A percentile compares a stretch with the other conserved stretches of the same genome.
phyloP scores from a whole-genome alignment of 2,797 vertebrate species.

The Pachyuromys duprasi region DNA sequence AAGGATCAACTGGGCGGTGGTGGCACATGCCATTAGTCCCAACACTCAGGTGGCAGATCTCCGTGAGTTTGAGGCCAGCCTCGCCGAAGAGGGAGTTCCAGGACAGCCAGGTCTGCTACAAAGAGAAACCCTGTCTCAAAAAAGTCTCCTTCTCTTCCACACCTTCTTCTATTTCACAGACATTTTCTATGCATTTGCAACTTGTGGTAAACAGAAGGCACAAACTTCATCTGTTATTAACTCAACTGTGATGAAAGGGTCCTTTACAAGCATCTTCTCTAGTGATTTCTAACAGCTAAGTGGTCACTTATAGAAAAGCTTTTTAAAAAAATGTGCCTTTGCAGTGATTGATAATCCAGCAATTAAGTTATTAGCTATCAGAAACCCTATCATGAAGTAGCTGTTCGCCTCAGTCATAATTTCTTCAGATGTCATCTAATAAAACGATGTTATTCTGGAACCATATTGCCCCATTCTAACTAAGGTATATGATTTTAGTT shows the following conservation, averaged over 20 bases:
- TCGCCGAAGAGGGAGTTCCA: too few species aligned
- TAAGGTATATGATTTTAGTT: not conserved
- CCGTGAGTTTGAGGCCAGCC: too few species aligned
- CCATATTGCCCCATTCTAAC: not conserved
- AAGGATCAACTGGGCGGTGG: too few species aligned
- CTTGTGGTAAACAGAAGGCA: not conserved
- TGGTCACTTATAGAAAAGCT: not conserved
- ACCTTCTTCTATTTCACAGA: not conserved
- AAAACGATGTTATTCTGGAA: not conserved
- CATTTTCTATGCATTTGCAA: not conserved
- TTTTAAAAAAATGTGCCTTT: slow-evolving; percentile 42
- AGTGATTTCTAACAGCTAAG: slow-evolving; percentile 6
- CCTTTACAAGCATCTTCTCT: not conserved
- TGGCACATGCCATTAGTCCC: too few species aligned
- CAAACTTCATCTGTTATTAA: not conserved
- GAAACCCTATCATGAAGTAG: not conserved
- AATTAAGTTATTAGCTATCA: slow-evolving; percentile 28
- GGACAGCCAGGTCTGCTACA: too few species aligned
- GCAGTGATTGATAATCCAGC: not conserved
- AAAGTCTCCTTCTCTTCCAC: not conserved
- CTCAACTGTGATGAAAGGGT: not conserved
- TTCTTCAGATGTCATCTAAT: slow-evolving; percentile 45
- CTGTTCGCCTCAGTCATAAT: not conserved
- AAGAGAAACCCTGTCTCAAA: not conserved
- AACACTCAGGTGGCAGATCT: too few species aligned